Evolutionary conservation across 2,113 vertebrate genomes (phyloP), one percentile per base, ranked within the genome.

Genomic region (Mirounga angustirostris): DNA sequence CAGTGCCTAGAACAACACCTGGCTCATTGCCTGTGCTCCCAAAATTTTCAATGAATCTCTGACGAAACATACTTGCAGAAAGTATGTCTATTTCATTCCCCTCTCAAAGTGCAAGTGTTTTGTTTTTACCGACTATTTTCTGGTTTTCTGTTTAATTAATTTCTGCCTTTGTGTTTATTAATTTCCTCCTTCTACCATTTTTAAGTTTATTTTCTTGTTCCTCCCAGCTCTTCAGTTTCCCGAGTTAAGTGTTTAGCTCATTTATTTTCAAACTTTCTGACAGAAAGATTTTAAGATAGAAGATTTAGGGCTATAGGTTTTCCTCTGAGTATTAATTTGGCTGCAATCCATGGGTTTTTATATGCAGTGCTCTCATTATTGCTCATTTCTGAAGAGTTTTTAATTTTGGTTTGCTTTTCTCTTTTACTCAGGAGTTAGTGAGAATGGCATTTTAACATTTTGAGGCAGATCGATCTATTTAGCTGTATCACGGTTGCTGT

Each of bases 291-390:
- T 91, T 56, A 73, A 73, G 71, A 86, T 52, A 54, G 87, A 83
- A 87, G 21, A 67, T 67, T 91, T 28, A 36, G n/a, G 76, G 52
- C 95, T 95, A 59, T 36, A 11, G 13, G 4, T 84, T 97, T 88
- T 89, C 96, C 96, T 89, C 40, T 59, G 76, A 80, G 63, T 69
- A 43, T 95, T 78, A 28, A 79, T 78, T 93, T 88, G 89, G 80
- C 94, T 83, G 92, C 7, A 79, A 69, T 87, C 82, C 46, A 28
- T 3, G 30, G 9, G 18, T 19, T 92, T 74, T 93, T 46, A 11
- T 65, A 59, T 30, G 52, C 24, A 9, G 14, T 0, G 12, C 2
- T 83, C 8, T 74, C 82, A 52, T 89, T 78, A 33, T 18, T 80
- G 71, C 43, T 85, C 63, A 56, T 18, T 22, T 88, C 33, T 79